A percentile compares a stretch with the other conserved stretches of the same genome.
Evolutionary conservation across 2,888 invertebrate genomes (phyloP).

Genomic region (Lissonota sp.): DNA sequence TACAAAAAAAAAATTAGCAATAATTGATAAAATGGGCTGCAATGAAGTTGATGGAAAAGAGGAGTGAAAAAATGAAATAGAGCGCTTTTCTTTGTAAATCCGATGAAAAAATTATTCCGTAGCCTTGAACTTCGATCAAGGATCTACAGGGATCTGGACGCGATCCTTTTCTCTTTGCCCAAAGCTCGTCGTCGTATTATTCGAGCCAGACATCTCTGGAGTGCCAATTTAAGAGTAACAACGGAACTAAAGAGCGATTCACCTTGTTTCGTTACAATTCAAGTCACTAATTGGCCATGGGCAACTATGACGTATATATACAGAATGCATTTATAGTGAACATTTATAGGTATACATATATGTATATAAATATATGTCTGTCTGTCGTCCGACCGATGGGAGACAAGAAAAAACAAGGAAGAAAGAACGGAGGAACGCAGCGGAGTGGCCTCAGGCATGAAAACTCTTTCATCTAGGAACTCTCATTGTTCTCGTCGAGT

Average conservation of each 20-base stretch:
- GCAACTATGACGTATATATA: constrained; percentile 13
- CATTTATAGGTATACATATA: constrained; percentile 4
- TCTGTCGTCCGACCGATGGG: constrained; percentile 27
- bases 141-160: neutral
- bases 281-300: constrained; percentile 52
- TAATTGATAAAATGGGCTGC: too few relatives aligned
- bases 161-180: neutral
- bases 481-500: constrained; percentile 66
- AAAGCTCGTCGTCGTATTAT: neutral
- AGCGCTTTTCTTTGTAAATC: too few relatives aligned
- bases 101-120: neutral
- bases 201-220: neutral
- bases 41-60: neutral
- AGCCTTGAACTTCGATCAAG: neutral
- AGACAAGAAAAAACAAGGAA: constrained; percentile 21
- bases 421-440: constrained; percentile 69
- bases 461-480: constrained; percentile 78
- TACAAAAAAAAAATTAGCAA: neutral
- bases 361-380: constrained; percentile 27
- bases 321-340: neutral
- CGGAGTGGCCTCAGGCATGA: constrained; percentile 72
- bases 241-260: constrained; percentile 15
- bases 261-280: constrained; percentile 39
- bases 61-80: neutral
- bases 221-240: constrained; percentile 25